A percentile compares a stretch with the other conserved stretches of the same genome.
phyloP scores from a whole-genome alignment of 2,888 invertebrate species.

The Xanthorhoe designata region DNA sequence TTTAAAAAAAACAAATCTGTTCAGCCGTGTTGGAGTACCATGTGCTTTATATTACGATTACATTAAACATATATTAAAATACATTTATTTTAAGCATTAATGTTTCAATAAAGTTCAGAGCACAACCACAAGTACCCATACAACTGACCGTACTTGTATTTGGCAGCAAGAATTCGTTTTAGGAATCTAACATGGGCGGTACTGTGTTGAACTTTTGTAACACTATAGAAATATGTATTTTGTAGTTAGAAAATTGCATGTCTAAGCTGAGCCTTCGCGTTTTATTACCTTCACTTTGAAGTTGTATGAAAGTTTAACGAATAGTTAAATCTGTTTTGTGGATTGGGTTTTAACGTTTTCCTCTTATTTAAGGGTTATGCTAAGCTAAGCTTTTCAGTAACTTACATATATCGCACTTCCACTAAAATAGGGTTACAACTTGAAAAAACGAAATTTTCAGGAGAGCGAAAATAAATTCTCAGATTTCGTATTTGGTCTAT shows the following conservation, averaged over 20 bases:
- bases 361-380: not conserved
- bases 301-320: not conserved
- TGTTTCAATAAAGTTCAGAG: not conserved
- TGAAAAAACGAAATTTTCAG: no score
- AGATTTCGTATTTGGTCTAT: no score
- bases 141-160: slow-evolving; percentile 22
- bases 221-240: not conserved
- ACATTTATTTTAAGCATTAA: not conserved
- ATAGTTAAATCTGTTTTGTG: not conserved
- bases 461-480: no score
- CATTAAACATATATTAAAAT: no score
- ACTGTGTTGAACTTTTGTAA: not conserved
- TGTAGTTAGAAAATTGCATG: slow-evolving; percentile 18
- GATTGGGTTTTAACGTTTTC: not conserved
- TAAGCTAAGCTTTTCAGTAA: no score
- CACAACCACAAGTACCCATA: slow-evolving; percentile 15
- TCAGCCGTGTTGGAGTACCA: no score
- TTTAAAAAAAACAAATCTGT: no score
- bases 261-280: slow-evolving; percentile 10
- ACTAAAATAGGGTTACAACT: no score
- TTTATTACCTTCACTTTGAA: slow-evolving; percentile 8
- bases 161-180: slow-evolving; percentile 15
- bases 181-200: slow-evolving; percentile 9
- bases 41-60: no score
- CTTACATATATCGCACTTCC: no score